phyloP scores from a whole-genome alignment of 2,797 vertebrate genomes.

The Epinephelus malabaricus region DNA sequence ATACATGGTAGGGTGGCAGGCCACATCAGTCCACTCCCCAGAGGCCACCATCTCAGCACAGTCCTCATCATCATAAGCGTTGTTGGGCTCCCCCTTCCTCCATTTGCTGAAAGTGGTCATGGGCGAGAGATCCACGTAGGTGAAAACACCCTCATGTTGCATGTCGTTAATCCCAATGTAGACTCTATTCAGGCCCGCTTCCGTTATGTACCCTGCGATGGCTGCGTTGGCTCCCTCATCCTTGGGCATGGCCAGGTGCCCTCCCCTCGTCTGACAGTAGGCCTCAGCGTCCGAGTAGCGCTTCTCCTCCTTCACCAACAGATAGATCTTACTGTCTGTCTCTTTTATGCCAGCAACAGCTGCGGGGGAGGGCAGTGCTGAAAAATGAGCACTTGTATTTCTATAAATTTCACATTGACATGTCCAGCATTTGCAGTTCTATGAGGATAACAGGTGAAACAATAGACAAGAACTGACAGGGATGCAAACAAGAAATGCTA shows the following conservation, averaged over 20 bases:
- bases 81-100: slow-evolving; percentile 96
- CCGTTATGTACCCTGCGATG: slow-evolving; percentile 91
- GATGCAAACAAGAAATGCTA: slow-evolving; percentile 13
- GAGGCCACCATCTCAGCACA: slow-evolving; percentile 96
- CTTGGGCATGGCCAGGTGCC: slow-evolving; percentile 96
- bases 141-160: slow-evolving; percentile 92
- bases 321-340: slow-evolving; percentile 95
- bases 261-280: slow-evolving; percentile 94
- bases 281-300: slow-evolving; percentile 92
- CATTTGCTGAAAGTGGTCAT: slow-evolving; percentile 97
- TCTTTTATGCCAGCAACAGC: slow-evolving; percentile 98
- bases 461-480: neutral
- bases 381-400: slow-evolving; percentile 96
- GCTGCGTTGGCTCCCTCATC: slow-evolving; percentile 91
- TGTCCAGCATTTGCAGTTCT: slow-evolving; percentile 67
- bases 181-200: slow-evolving; percentile 92
- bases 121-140: slow-evolving; percentile 92
- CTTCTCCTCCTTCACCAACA: slow-evolving; percentile 98
- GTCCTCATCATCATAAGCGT: slow-evolving; percentile 96
- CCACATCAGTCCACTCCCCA: slow-evolving; percentile 97
- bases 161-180: slow-evolving; percentile 97
- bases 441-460: slow-evolving; percentile 26
- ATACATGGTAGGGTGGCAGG: slow-evolving; percentile 95
- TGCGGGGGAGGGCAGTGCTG: slow-evolving; percentile 98
- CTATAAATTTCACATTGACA: slow-evolving; percentile 89